Base-by-base conservation (phyloP, 2,797 vertebrate species). In the Petrocephalus schoutedeni region DNA sequence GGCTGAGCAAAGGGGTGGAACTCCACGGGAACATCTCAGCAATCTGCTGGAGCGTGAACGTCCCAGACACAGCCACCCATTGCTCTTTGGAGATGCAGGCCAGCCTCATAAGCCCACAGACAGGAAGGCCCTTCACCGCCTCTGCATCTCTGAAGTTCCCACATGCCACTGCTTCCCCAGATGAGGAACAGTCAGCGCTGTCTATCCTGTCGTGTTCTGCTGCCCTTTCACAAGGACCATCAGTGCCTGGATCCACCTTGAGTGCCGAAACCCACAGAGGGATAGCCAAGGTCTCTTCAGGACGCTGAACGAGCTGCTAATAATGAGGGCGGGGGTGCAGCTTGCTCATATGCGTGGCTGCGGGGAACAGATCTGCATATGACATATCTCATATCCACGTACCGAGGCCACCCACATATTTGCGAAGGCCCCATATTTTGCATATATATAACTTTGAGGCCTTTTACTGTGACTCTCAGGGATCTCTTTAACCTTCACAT, bases 381-480 rank as follows among this genome's bases (percentile, higher is more conserved):
- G 84, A 41, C 54, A 58, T 54, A 58, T 86, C 32, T 58, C 84
- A 59, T 86, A 57, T 86, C 59, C 56, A 19, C 54, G 41, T 53
- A 32, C 84, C 8, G 14, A 86, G 84, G 28, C 56, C 56, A 58
- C 84, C 84, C 53, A 23, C 56, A 41, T 59, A 58, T 86, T 86
- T 85, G 49, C 51, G 14, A 28, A 53, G 53, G 53, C 53, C 53
- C 82, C 82, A 56, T 85, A 85, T 56, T 85, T 85, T 85, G 82
- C 82, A 85, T 85, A 85, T 85, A 85, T 85, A 85, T 85, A 85
- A 85, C 82, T 85, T 54, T 85, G 82, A 85, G 74, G 74, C 9
- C 53, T 41, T 86, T 58, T 58, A 9, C 84, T 86, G 84, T 57
- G 56, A 57, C 56, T 58, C 32, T 71, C 5, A 36, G 28, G 64